Evolutionary conservation across 2,797 vertebrate species (phyloP).

Genomic region (Mus caroli): DNA sequence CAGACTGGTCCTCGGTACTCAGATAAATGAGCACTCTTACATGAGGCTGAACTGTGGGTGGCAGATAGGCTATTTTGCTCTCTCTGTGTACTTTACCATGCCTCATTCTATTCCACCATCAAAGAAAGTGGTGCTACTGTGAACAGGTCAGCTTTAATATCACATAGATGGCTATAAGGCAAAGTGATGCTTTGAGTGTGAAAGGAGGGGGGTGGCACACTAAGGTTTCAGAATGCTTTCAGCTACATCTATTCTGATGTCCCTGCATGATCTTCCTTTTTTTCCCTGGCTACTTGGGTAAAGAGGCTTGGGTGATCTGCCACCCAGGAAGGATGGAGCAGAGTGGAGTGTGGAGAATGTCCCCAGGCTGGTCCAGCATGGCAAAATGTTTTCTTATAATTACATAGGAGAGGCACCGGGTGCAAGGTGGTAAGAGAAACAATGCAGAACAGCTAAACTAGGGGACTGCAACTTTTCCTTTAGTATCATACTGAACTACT

Average conservation of each 20-base stretch:
- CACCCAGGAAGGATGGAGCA: background rate
- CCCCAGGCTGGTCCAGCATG: background rate
- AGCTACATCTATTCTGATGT: background rate
- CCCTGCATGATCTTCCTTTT: background rate
- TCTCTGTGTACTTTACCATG: background rate
- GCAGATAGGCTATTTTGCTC: background rate
- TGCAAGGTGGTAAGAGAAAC: slow-evolving; percentile 9
- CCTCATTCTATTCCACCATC: background rate
- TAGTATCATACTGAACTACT: background rate
- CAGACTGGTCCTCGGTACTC: background rate
- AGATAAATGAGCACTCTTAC: background rate
- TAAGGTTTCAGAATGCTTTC: background rate
- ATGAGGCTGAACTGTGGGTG: background rate
- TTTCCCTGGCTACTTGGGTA: background rate
- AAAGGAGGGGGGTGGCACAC: background rate
- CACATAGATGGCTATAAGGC: background rate
- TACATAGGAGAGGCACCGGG: background rate
- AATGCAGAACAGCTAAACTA: background rate
- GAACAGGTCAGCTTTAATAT: background rate
- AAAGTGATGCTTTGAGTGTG: background rate
- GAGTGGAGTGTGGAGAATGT: background rate
- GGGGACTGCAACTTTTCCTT: background rate
- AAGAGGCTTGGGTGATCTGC: background rate
- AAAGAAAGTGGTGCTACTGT: background rate
- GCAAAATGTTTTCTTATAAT: slow-evolving; percentile 47